Evolutionary conservation across 2,797 vertebrate genomes (phyloP).

Genomic region (Gobionotothen gibberifrons): DNA sequence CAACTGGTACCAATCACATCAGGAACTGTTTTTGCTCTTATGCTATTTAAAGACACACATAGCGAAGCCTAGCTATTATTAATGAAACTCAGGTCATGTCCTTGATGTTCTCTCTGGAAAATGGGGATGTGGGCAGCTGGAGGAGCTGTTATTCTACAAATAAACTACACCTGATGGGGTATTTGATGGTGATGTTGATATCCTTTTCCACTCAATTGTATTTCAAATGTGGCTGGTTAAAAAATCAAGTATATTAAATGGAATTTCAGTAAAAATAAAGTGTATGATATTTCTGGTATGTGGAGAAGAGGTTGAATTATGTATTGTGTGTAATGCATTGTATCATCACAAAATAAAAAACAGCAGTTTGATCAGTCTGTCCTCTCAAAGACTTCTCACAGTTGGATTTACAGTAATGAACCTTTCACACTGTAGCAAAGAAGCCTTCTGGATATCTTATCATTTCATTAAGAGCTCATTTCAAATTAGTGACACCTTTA

Average conservation of each 20-base stretch:
- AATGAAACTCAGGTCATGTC: neutral
- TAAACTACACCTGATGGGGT: neutral
- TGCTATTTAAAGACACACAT: neutral
- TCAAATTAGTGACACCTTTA: neutral
- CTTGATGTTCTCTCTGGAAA: neutral
- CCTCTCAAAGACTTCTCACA: neutral
- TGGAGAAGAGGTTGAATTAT: neutral
- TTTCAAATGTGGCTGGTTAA: neutral
- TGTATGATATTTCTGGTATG: neutral
- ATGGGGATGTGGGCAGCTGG: neutral
- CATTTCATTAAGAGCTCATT: neutral
- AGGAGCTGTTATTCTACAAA: neutral
- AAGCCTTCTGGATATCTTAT: neutral
- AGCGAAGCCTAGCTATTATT: neutral
- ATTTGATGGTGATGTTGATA: neutral
- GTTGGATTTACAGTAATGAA: neutral
- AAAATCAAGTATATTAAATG: neutral
- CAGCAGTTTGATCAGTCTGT: neutral
- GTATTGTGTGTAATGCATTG: no score
- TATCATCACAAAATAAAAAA: neutral
- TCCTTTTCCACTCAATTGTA: neutral
- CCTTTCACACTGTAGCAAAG: neutral
- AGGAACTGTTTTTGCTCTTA: neutral
- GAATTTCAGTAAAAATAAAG: neutral
- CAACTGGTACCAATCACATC: constrained; percentile 1